Base-by-base conservation (phyloP, 2,888 invertebrate genomes). In the Trichopoda pennipes region DNA sequence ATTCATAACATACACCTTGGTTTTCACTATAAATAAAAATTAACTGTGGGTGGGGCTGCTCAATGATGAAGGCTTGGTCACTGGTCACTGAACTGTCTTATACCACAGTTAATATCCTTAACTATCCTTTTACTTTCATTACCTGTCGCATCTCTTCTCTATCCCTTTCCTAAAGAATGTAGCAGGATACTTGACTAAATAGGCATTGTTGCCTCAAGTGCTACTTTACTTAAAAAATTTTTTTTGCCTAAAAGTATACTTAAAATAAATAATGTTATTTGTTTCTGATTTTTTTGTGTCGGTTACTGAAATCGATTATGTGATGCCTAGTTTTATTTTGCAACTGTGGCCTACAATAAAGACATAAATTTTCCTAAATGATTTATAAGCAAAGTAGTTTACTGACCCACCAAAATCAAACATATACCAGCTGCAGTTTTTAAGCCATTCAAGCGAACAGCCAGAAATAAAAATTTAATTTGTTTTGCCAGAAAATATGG, bases 331-430 rank as follows among this genome's bases (percentile, higher is more conserved):
- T 2, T 3, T 9, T 14, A 60, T 64, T 74, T n/a, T 38, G 16
- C 38, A 8, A 12, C 17, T 47, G 6, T 44, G 51, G 21, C 32
- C 32, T 68, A 44, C n/a, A 44, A 53, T 42, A 17, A 44, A 60
- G 12, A 17, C 51, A 47, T 68, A 47, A 76, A 66, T 21, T 61
- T 60, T 68, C 61, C 53, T 32, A 44, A 44, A 35, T 51, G 44
- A 76, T 76, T 76, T 76, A 69, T 69, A 44, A 14, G 14, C n/a
- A 23, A 35, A 19, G 56, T 74, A 56, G 44, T 56, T 64, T 64
- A 47, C 47, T 64, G 19, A 49, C 12, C 75, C 51, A 44, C 51
- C 21, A 23, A 53, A 60, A 16, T 23, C 2, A 8, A 3, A 14
- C 32, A 58, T 19, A 35, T 21, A 12, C 16, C 10, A 55, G 38